These are phyloP conservation scores for Natrix natrix DNA, from an alignment of 2,797 vertebrate species.

Conservation along the genomic window DNA sequence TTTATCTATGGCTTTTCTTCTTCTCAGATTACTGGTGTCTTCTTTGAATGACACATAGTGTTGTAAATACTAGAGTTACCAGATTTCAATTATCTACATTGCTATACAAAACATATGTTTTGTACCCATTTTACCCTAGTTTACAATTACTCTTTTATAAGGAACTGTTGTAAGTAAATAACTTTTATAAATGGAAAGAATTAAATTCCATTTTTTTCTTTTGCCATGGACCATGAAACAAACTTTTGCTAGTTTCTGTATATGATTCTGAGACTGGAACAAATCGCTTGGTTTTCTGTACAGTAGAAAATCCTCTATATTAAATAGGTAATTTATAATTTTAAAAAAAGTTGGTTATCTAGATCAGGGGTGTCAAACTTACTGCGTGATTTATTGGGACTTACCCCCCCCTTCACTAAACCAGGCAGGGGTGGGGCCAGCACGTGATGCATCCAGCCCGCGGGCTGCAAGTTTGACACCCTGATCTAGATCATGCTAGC, in stretches of 20 bases:
- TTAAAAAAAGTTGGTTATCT: background rate
- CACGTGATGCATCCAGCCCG: too few species aligned
- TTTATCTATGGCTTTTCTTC: background rate
- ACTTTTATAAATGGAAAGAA: background rate
- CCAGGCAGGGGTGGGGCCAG: too few species aligned
- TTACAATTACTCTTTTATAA: background rate
- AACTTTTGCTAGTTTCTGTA: background rate
- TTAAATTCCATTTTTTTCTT: background rate
- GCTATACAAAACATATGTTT: background rate
- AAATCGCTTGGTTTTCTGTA: background rate
- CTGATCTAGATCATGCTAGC: background rate
- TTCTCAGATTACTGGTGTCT: background rate
- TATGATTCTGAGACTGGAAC: background rate
- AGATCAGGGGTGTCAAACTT: too few species aligned
- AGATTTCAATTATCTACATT: background rate
- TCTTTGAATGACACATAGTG: background rate
- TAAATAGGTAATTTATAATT: too few species aligned
- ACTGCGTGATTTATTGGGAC: too few species aligned
- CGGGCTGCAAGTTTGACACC: too few species aligned
- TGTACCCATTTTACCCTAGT: background rate
- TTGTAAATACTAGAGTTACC: background rate
- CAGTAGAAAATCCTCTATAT: background rate
- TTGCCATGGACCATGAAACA: background rate
- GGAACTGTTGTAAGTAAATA: background rate
- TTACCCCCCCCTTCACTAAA: too few species aligned